Conservation (phyloP, 1,140 invertebrate genomes). For the Zeugodacus cucurbitae region DNA sequence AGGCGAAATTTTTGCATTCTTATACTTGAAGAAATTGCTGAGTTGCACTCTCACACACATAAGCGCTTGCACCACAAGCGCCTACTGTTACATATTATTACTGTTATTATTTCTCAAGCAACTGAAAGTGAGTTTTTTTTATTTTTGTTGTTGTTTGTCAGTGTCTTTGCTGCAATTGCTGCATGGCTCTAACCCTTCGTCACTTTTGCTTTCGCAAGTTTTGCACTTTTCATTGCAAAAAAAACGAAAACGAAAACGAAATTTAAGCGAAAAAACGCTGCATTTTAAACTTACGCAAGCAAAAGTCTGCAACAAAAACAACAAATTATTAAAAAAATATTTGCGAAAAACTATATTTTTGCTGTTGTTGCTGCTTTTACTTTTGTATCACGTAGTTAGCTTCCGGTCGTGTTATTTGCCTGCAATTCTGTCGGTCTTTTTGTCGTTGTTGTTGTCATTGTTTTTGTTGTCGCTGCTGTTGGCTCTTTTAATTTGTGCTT, state of each 20-base stretch:
- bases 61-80: background rate
- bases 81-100: background rate
- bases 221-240: background rate
- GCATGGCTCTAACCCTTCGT: background rate
- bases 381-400: background rate
- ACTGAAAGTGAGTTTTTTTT: background rate
- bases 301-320: background rate
- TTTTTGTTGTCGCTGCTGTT: background rate
- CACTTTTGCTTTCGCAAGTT: constrained; percentile 3
- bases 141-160: background rate
- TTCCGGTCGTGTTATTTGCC: background rate
- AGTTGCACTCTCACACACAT: background rate
- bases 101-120: background rate
- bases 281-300: constrained; percentile 19
- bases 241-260: background rate
- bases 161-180: background rate
- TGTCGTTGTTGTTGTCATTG: background rate
- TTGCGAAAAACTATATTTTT: background rate
- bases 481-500: constrained; percentile 17
- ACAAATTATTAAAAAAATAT: background rate
- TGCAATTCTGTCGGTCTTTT: background rate
- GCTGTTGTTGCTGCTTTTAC: background rate
- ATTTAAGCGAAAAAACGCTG: background rate
- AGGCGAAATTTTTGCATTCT: background rate
- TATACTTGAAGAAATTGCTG: background rate